Conservation (phyloP, 53 echinoderm and acorn worm genomes). For the Hippasteria phrygiana region DNA sequence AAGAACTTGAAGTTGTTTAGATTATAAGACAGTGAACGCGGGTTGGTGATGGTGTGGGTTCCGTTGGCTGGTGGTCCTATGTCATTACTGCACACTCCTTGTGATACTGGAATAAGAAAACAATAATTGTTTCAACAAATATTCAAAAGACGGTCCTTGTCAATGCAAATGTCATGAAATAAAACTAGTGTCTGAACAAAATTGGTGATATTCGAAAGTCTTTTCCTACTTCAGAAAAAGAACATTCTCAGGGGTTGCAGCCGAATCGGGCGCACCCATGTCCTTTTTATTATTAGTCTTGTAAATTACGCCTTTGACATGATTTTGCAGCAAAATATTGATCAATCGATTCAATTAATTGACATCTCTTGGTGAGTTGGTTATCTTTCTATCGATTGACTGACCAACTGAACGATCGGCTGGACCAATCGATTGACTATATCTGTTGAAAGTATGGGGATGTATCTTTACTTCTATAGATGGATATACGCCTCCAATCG, state of each 20-base stretch:
- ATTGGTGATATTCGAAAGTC: too few species aligned
- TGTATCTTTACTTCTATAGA: constrained; percentile 23
- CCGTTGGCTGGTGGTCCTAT: constrained; percentile 51
- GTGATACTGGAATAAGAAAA: constrained; percentile 17
- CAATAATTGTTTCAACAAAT: background rate
- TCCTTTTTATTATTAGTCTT: too few species aligned
- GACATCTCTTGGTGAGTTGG: too few species aligned
- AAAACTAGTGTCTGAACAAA: background rate
- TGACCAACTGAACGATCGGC: background rate
- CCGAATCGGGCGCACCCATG: too few species aligned
- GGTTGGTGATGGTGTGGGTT: constrained; percentile 19
- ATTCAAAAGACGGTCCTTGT: background rate
- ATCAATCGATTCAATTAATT: too few species aligned
- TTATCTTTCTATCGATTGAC: background rate
- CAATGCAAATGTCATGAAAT: background rate
- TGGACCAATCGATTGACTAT: background rate
- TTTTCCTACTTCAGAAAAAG: too few species aligned
- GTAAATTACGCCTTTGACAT: too few species aligned
- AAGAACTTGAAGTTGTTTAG: constrained; percentile 37
- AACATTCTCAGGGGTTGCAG: too few species aligned
- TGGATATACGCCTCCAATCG: background rate
- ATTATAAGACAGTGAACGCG: constrained; percentile 23
- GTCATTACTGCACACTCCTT: constrained; percentile 45
- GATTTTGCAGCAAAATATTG: too few species aligned
- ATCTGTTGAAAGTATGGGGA: background rate